Evolutionary conservation across 2,113 vertebrate species (phyloP), one percentile per base, ranked within the genome.

Genomic region (Anolis sagrei): DNA sequence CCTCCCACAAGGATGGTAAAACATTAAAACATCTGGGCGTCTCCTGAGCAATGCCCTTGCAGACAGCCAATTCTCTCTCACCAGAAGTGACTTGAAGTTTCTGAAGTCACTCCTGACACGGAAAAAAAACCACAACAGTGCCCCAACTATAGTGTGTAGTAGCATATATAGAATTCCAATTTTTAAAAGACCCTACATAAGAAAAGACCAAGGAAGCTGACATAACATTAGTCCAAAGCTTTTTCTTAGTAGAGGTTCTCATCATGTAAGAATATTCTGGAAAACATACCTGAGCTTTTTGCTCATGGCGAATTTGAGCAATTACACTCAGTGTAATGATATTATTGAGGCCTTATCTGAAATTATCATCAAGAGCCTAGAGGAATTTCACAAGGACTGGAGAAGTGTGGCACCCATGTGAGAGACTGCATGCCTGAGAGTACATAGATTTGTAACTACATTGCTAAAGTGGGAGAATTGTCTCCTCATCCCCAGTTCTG

Each of bases 301-400:
- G 44, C 23, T 21, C 13, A 73, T 11, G 25, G 1, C 2, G 19
- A 83, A 86, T 19, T 77, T 74, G 62, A 90, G 5, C 58, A 89
- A 86, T 34, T 4, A 2, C 32, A 90, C 68, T 32, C 78, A 66
- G 39, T 2, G 62, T 48, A 49, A 73, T 1, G 32, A 69, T 85
- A 86, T 89, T 84, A 58, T 72, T 88, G 34, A 88, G 79, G 4
- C 85, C 54, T 84, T 90, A 82, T 84, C 76, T 90, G 58, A 87
- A 64, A 21, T 19, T 11, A 32, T 49, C 70, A 34, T 72, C 23
- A 78, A 91, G 86, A 84, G 79, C 79, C 23, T 39, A 0, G 16
- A 87, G 84, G 88, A 90, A 92, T 90, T 90, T 83, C 49, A 78
- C 19, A 39, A 90, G 81, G 29, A 74, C 29, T 9, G 25, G 79